Evolutionary conservation across 1,140 invertebrate genomes (phyloP), one percentile per base, ranked within the genome.

Genomic region (Drosophila pachea): DNA sequence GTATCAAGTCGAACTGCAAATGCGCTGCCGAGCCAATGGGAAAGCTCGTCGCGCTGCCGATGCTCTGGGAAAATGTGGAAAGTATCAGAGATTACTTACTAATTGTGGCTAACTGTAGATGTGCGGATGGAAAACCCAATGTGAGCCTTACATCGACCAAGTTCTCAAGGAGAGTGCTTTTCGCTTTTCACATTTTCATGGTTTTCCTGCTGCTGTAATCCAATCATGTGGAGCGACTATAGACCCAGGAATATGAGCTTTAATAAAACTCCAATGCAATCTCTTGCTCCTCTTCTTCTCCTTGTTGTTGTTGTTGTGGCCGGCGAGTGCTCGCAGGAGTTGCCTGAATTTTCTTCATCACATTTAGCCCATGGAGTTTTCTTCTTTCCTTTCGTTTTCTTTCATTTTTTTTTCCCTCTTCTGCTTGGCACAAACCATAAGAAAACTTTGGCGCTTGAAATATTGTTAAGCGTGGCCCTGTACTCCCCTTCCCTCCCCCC

Each of bases 361-460:
- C 73, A 76, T 75, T 78, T 56, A 12, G 61, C 53, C 67, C 64
- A 38, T 68, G 32, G 62, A 65, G 70, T 68, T 78, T 74, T 68
- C 65, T 64, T 75, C 76, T 69, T 14, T 43, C 12, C 40, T 14
- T 14, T 43, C 7, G 6, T 14, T 64, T 45, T 53, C 56, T 7
- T 66, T 49, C 11, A 5, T 31, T 9, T 62, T 33, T 63, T 76
- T 49, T 47, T 40, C 40, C 53, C 22, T 22, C 33, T 35, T 73
- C 48, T 69, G 64, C 60, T 68, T 61, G 29, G 66, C 43, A 32
- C 70, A 53, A 71, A 38, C 67, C 45, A 63, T 58, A 70, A 65
- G 74, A 78, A 84, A 84, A 79, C 66, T 84, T 84, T 86, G 55
- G 69, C 78, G 69, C 83, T 86, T 76, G 76, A 86, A 84, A 86